Evolutionary conservation across 2,113 vertebrate genomes (phyloP), one percentile per base, ranked within the genome.

Genomic region (Syngnathus scovelli): DNA sequence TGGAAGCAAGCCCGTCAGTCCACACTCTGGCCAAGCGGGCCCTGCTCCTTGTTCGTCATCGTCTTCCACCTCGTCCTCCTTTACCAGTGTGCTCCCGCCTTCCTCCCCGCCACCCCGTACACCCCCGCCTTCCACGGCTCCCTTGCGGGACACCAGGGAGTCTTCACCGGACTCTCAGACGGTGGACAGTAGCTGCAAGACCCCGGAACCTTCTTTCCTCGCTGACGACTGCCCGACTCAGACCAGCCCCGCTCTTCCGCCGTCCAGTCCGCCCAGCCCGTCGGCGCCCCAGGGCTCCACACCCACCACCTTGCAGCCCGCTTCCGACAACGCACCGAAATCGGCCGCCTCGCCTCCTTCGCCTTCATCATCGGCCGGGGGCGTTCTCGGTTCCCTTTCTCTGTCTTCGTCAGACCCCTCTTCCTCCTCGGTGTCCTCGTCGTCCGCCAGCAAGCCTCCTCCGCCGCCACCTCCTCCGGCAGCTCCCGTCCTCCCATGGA

Each of bases 121-220:
- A 0, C 88, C 91, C 13, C 93, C 91, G 0, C 78, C 88, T 33
- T 80, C 89, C 5, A 69, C 85, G 1, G 83, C 88, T 1, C 80
- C 66, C 15, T 61, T 88, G 76, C 1, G 90, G 76, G 74, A 92
- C 75, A 83, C 81, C 33, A 89, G 93, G 0, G 94, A 93, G 2
- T 93, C 94, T 10, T 94, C 94, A 0, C 94, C 94, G 0, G 94
- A 96, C 75, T 97, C 95, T 0, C 95, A 97, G 89, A 96, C 94
- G 0, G 94, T 95, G 23, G 95, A 96, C 80, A 95, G 94, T 78
- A 95, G 94, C 78, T 95, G 94, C 51, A 96, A 97, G 85, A 95
- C 94, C 0, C 94, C 94, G 0, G 95, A 96, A 15, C 89, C 92
- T 7, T 92, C 91, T 19, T 96, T 95, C 73, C 68, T 93, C 11